Base-by-base conservation (phyloP, 2,113 vertebrate species). In the Marcusenius ussheri region DNA sequence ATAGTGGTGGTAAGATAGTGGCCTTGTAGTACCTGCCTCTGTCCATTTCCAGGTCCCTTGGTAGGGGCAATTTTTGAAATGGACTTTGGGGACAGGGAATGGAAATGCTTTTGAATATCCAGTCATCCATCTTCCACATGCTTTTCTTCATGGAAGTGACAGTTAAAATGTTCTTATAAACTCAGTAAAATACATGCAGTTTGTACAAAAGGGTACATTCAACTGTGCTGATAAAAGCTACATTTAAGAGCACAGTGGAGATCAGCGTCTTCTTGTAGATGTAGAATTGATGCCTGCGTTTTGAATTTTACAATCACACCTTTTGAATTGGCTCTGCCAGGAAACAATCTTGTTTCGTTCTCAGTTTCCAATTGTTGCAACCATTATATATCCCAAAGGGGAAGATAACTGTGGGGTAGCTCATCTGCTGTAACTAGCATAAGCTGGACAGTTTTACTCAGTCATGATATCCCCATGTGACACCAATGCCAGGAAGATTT, bases 401-500 rank as follows among this genome's bases (percentile, higher is more conserved):
- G 51, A 90, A 88, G 51, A 56, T 80, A 88, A 89, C 89, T 91
- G 90, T 92, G 62, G 89, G 89, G 90, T 87, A 91, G 83, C 45
- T 91, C 31, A 51, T 87, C 89, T 89, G 89, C 53, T 66, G 88
- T 91, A 92, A 90, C 91, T 88, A 91, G 80, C 83, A 91, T 90
- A 92, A 91, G 92, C 74, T 90, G 90, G 92, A 92, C 19, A 46
- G 89, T 93, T 93, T 92, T 90, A 90, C 92, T 92, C 87, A 90
- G 90, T 92, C 92, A 94, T 94, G 83, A 91, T 80, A 89, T 91
- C 90, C 89, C 91, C 2, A 1, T 74, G 70, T 90, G 91, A 84
- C 46, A 4, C 83, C 91, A 90, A 91, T 90, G 42, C 90, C 90
- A 91, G 93, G 88, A 90, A 92, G 83, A 92, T 94, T 93, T 91